Base-by-base conservation (phyloP, 2,888 invertebrate species). In the Ochropleura leucogaster region DNA sequence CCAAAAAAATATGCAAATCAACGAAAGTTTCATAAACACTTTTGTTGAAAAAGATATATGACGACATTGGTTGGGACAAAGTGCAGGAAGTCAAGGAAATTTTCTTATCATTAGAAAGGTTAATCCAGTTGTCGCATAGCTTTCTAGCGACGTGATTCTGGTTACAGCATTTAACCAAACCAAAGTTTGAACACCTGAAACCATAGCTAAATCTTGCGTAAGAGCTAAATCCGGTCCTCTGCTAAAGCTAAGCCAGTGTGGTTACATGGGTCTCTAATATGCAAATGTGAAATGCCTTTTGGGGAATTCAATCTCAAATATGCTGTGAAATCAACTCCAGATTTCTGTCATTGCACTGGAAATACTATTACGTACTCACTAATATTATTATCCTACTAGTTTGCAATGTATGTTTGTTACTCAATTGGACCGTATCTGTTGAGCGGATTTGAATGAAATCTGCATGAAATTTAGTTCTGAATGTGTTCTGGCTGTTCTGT, bases 401-500 rank as follows among this genome's bases (percentile, higher is more conserved):
- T 82, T 55, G 53, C 46, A 69, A 65, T 68, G 51, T 62, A 66
- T 80, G 72, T 79, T 83, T 72, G 70, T 77, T 57, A 79, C 66
- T 65, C 51, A 83, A 72, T 79, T 68, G 59, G 64, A 59, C 20
- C 40, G 72, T 83, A 83, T 83, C 79, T 78, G 46, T 67, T 65
- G 49, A 79, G 65, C 59, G 72, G 79, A 72, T 83, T 80, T 72
- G 80, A 83, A 80, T 79, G 59, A 72, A 80, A 80, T 80, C 68
- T 80, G 59, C 80, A 80, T 80, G 68, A 53, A 66, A 63, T 79
- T 72, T 68, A 12, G 67, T 53, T 57, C 63, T 20, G 77, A 82
- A 79, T 79, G 42, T 68, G 60, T 79, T 49, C 67, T n/a, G 47
- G 46, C 44, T 83, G 18, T 77, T 44, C 49, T 60, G 44, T 42